Evolutionary conservation across 2,113 vertebrate species (phyloP), one percentile per base, ranked within the genome.

Genomic region (Notechis scutatus): DNA sequence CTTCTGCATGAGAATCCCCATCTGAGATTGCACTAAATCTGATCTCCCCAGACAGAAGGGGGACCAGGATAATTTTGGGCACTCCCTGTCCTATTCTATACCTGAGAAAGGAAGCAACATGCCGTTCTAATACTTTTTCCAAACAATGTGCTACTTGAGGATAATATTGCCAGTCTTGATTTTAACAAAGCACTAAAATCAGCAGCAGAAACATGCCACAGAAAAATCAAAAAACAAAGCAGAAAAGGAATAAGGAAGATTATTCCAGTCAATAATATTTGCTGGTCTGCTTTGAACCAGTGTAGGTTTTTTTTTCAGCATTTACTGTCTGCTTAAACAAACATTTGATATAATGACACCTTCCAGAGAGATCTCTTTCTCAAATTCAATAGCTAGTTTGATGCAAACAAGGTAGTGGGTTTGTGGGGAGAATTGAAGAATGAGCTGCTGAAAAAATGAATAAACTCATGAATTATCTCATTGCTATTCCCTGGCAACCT

Each of bases 341-440:
- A 50, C 59, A 50, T 74, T 24, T 20, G 14, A 42, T 88, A 21
- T 81, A 88, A 94, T 59, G 29, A 45, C 42, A n/a, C 9, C 20
- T 81, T 52, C 52, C 45, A 88, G 81, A 54, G 29, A 88, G 45
- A 18, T 26, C 29, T 89, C 57, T 89, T n/a, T 69, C 47, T 81
- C 88, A 74, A 61, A n/a, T 91, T 89, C 86, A 91, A 26, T 95
- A 88, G 88, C 59, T 92, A 55, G 93, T 91, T 95, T 91, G 45
- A 85, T 89, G 0, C 91, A 89, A 87, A 93, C 59, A 45, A 92
- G 57, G 85, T 39, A n/a, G 52, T 34, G 15, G n/a, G 29, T 81
- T 88, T 92, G 88, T 47, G 81, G n/a, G 3, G 74, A 12, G 29
- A 92, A 90, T 3, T n/a, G 91, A 47, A 87, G 74, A 90, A 47